These are phyloP conservation scores for Dryas iulia DNA, from an alignment of 1,140 invertebrate species.

Conservation along the genomic window DNA sequence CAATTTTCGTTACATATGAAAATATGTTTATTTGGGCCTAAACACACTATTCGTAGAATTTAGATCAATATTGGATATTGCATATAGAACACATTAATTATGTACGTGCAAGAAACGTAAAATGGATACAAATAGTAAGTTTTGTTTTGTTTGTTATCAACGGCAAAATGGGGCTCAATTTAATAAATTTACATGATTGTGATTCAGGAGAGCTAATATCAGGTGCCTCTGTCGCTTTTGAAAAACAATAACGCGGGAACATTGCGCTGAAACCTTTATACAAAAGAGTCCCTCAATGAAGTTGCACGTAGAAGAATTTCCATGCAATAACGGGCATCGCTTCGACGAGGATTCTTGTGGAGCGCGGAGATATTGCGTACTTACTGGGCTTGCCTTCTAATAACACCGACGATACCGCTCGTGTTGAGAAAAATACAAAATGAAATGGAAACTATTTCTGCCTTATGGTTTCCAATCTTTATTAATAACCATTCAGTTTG, in stretches of 20 bases:
- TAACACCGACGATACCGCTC: constrained; percentile 73
- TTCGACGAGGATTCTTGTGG: constrained; percentile 63
- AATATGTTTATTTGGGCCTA: constrained; percentile 18
- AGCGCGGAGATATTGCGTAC: constrained; percentile 72
- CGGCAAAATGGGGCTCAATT: constrained; percentile 40
- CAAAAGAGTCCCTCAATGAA: constrained; percentile 75
- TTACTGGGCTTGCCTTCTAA: constrained; percentile 74
- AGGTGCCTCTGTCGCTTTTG: constrained; percentile 62
- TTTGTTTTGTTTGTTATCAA: constrained; percentile 11
- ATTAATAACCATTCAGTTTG: constrained; percentile 32
- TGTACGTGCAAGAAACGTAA: neutral
- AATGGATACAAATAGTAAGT: neutral
- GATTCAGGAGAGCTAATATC: constrained; percentile 67
- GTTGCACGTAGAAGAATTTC: constrained; percentile 78
- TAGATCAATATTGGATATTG: neutral
- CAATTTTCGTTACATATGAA: constrained; percentile 43
- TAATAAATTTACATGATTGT: constrained; percentile 54
- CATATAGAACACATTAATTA: constrained; percentile 11
- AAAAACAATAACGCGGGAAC: constrained; percentile 75
- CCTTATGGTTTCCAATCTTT: constrained; percentile 63
- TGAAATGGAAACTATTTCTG: constrained; percentile 66
- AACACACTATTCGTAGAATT: neutral
- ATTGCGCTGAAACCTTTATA: constrained; percentile 70
- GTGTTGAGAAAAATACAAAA: constrained; percentile 72
- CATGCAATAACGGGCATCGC: constrained; percentile 74